phyloP scores from a whole-genome alignment of 2,888 invertebrate species.

The Trachelus stipa region DNA sequence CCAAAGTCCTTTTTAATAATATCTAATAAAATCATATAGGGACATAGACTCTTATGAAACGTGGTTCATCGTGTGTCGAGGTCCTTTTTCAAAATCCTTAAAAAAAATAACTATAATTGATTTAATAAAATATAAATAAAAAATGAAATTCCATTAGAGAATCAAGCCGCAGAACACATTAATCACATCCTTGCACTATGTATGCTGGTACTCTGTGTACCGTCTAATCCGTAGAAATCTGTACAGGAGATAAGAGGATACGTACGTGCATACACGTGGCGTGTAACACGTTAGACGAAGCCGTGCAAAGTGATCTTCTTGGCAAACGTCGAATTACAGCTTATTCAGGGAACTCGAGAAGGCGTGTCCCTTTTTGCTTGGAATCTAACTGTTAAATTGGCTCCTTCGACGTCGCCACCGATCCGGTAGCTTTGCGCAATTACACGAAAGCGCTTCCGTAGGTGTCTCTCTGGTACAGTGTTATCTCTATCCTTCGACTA shows the following conservation, averaged over 20 bases:
- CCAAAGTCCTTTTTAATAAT: too few species aligned
- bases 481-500: neutral
- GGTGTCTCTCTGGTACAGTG: neutral
- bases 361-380: conserved; percentile 3
- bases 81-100: neutral
- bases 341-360: neutral
- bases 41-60: neutral
- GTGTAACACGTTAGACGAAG: neutral
- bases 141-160: neutral
- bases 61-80: neutral
- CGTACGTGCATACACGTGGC: neutral
- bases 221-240: neutral
- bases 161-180: neutral
- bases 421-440: neutral
- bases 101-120: neutral
- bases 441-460: neutral
- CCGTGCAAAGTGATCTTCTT: neutral
- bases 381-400: conserved; percentile 1
- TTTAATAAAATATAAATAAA: neutral
- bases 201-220: neutral
- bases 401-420: neutral
- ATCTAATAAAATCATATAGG: too few species aligned
- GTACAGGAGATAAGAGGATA: neutral
- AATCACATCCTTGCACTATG: neutral
- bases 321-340: neutral